A percentile compares a stretch with the other conserved stretches of the same genome.
Evolutionary conservation across 2,113 vertebrate genomes (phyloP).

Genomic region (Falco punctatus): DNA sequence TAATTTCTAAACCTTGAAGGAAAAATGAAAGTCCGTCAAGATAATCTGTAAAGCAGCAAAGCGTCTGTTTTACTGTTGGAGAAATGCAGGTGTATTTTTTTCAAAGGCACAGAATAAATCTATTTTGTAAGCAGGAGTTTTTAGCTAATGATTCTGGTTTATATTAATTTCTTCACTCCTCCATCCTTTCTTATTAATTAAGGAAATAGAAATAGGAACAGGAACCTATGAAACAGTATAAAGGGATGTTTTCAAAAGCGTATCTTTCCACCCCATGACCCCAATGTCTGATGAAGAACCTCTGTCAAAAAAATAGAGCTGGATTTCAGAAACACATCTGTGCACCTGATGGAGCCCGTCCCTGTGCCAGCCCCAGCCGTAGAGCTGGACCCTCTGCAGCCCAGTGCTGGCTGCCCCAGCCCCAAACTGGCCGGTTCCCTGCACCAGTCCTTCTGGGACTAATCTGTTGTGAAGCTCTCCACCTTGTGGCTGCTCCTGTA

Average conservation of each 20-base stretch:
- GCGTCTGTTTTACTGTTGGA: neutral
- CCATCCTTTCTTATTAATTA: neutral
- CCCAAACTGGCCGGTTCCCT: no score
- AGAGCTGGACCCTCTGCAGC: no score
- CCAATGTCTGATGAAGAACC: neutral
- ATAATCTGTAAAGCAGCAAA: neutral
- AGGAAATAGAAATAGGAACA: neutral
- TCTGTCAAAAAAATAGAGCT: neutral
- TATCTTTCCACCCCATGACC: neutral
- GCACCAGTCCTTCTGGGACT: no score
- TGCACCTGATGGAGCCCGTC: no score
- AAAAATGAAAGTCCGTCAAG: neutral
- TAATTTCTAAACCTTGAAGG: neutral
- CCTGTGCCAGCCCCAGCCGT: no score
- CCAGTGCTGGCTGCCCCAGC: no score
- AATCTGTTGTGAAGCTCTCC: constrained; percentile 67
- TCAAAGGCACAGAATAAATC: neutral
- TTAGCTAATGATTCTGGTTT: neutral
- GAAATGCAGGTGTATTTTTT: neutral
- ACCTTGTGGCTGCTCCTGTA: constrained; percentile 61
- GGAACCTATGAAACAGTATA: neutral
- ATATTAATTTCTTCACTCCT: neutral
- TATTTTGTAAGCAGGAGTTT: neutral
- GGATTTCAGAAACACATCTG: neutral
- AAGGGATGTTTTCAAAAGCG: neutral